phyloP scores from a whole-genome alignment of 2,797 vertebrate genomes.

The Myotis myotis region DNA sequence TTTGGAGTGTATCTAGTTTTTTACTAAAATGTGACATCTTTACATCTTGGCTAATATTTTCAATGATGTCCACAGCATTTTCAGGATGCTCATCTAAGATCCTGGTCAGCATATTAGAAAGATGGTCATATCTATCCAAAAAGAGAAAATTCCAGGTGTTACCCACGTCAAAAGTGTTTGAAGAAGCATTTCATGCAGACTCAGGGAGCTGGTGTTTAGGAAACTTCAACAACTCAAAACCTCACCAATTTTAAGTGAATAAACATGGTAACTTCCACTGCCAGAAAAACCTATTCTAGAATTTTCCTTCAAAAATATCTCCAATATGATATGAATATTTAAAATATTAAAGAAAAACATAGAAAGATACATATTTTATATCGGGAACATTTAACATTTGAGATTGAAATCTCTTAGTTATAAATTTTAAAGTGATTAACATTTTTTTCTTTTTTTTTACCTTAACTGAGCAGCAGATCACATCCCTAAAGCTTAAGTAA shows the following conservation, averaged over 20 bases:
- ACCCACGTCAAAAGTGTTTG: background rate
- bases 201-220: background rate
- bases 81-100: constrained; percentile 91
- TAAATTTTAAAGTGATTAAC: background rate
- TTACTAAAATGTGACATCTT: constrained; percentile 87
- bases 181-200: background rate
- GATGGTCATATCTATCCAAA: constrained; percentile 92
- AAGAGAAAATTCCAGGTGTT: constrained; percentile 46
- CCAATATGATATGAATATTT: background rate
- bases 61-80: constrained; percentile 91
- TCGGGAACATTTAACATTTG: background rate
- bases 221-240: constrained; percentile 24
- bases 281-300: background rate
- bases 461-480: background rate
- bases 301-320: constrained; percentile 21
- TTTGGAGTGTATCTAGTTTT: constrained; percentile 86
- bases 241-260: constrained; percentile 3
- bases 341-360: constrained; percentile 29
- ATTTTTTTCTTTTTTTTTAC: background rate
- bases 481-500: background rate
- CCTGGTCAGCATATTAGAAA: constrained; percentile 88
- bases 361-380: background rate
- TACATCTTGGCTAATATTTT: constrained; percentile 91
- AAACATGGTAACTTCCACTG: background rate
- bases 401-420: background rate